Base-by-base conservation (phyloP, 2,888 invertebrate species). In the Dysmachus trigonus region DNA sequence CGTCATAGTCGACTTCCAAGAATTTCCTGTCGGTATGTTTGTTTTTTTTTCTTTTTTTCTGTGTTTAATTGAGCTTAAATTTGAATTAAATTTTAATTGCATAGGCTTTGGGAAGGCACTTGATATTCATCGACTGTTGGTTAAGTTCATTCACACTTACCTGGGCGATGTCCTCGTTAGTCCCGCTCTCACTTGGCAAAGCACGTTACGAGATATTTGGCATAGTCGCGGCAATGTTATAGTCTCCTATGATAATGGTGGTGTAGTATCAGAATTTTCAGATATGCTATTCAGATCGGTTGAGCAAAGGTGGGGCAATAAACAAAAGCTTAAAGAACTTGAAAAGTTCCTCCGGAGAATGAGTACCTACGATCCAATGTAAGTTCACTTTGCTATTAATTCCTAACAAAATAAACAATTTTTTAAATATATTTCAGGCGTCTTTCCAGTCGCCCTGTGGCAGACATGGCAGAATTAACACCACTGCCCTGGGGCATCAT, bases 391-490 rank as follows among this genome's bases (percentile, higher is more conserved):
- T 33, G 22, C 22, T 15, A 30, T 30, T 72, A n/a, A 22, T n/a
- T 38, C 18, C 10, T 73, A 47, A 47, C 10, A 31, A 30, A 41
- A 81, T 72, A 62, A 1, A 62, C 8, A 18, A 10, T 30, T 31
- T 72, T 72, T 51, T 83, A 87, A 84, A 77, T 85, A 22, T 72
- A n/a, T 51, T 76, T 13, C n/a, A 91, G 91, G 22, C 89, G 90
- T 7, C 89, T 90, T 30, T 90, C 90, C 0, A 91, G 91, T 72
- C 90, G 92, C 7, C 92, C 93, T 1, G 92, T 93, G 88, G 94
- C 95, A 27, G 93, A 95, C 85, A 95, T 95, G 95, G 95, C 95
- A 0, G 94, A 95, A 90, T 89, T 95, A 73, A 95, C 95, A 0
- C 95, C 95, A 0, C 93, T 93, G 88, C 91, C 94, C 0, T 91